Conservation (phyloP, 2,113 vertebrate species). For the Plectropomus leopardus region DNA sequence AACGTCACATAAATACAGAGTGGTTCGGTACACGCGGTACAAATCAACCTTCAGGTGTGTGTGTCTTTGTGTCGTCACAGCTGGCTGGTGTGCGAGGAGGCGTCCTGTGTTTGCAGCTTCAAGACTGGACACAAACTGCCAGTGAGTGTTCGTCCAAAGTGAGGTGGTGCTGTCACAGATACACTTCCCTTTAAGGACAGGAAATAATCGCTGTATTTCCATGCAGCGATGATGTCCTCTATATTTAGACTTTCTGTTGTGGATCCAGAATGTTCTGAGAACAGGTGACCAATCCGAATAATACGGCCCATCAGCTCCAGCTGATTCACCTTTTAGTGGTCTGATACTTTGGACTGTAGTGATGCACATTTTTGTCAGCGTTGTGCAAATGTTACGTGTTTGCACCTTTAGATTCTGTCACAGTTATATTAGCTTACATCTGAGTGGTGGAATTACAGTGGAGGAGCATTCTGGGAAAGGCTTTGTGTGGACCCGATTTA, state of each 20-base stretch:
- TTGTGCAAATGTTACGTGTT: background rate
- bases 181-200: conserved; percentile 39
- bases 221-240: conserved; percentile 15
- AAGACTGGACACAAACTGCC: conserved; percentile 6
- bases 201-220: conserved; percentile 29
- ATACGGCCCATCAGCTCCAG: conserved; percentile 6
- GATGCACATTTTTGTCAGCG: background rate
- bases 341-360: conserved; percentile 15
- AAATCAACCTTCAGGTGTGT: conserved; percentile 32
- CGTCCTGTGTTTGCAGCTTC: conserved; percentile 4
- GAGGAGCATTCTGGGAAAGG: conserved; percentile 44
- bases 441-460: background rate
- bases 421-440: conserved; percentile 20
- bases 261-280: conserved; percentile 8
- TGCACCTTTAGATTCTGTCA: background rate
- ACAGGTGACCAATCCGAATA: background rate
- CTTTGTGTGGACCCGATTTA: conserved; percentile 17
- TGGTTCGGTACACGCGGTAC: background rate
- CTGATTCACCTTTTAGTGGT: background rate
- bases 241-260: conserved; percentile 45
- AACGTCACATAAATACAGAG: conserved; percentile 30
- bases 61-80: conserved; percentile 32
- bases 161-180: conserved; percentile 15
- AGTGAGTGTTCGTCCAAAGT: conserved; percentile 30
- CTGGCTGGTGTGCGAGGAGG: conserved; percentile 39